These are phyloP conservation scores for Schizaphis graminum DNA, from an alignment of 2,888 invertebrate genomes.

Conservation along the genomic window DNA sequence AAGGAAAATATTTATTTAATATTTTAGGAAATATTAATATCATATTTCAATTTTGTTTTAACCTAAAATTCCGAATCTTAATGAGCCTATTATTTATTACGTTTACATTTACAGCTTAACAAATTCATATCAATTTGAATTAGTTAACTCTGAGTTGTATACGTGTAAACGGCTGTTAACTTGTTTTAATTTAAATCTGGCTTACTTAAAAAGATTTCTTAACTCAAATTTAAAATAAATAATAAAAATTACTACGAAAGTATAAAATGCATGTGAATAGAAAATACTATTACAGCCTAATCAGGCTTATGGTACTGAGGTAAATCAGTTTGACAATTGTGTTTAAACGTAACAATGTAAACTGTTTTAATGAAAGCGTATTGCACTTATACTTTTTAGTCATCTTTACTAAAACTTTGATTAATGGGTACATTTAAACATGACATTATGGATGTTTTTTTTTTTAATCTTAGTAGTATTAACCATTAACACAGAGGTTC, in stretches of 20 bases:
- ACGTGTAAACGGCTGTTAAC: neutral
- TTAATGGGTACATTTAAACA: neutral
- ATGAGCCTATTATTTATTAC: neutral
- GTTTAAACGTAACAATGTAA: neutral
- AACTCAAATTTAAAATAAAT: neutral
- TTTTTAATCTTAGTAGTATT: neutral
- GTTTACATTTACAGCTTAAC: neutral
- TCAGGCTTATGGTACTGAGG: neutral
- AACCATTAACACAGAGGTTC: neutral
- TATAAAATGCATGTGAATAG: neutral
- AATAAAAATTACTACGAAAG: neutral
- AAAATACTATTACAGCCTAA: neutral
- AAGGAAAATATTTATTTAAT: neutral
- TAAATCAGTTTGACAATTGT: neutral
- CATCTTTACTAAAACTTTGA: neutral
- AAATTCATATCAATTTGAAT: neutral
- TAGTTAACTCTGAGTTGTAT: neutral
- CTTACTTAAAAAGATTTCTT: neutral
- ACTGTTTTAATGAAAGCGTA: neutral
- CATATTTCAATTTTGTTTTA: neutral
- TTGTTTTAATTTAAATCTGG: neutral
- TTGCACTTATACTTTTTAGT: neutral
- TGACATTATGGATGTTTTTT: neutral
- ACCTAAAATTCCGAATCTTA: neutral
- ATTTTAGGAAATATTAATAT: neutral